phyloP scores from a whole-genome alignment of 2,797 vertebrate species.

The Amniataba percoides region DNA sequence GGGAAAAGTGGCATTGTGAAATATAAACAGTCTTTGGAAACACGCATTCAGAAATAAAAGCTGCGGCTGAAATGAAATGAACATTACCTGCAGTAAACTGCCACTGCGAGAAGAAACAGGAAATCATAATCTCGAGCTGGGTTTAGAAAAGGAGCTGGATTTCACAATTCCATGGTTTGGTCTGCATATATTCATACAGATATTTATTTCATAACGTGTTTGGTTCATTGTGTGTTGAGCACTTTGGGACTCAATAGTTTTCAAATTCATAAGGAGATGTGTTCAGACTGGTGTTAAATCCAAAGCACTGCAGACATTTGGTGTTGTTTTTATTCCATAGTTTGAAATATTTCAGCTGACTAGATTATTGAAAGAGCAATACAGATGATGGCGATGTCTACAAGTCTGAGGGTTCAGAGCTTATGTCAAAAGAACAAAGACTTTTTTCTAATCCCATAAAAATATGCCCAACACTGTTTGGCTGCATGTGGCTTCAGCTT shows the following conservation, averaged over 20 bases:
- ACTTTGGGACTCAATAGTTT: not conserved
- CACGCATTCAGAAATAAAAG: not conserved
- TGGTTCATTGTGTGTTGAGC: not conserved
- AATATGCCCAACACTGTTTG: not conserved
- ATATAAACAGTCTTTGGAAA: not conserved
- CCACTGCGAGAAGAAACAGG: not conserved
- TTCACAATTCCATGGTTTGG: not conserved
- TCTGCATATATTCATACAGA: not conserved
- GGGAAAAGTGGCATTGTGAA: not conserved
- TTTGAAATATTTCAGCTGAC: not conserved
- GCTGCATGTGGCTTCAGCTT: not conserved
- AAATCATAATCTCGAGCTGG: not conserved
- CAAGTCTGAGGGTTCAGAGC: not conserved
- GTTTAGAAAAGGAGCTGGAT: not conserved
- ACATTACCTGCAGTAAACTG: not conserved
- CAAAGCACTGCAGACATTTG: not conserved
- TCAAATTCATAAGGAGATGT: not conserved
- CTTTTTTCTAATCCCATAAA: conserved; percentile 17
- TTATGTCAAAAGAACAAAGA: not conserved
- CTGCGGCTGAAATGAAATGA: not conserved
- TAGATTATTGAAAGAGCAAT: not conserved
- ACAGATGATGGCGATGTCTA: too few species aligned
- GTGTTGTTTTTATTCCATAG: not conserved
- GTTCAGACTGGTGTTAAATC: not conserved
- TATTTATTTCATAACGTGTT: not conserved